Evolutionary conservation across 2,888 invertebrate genomes (phyloP), one percentile per base, ranked within the genome.

Genomic region (Leucophenga maculata): DNA sequence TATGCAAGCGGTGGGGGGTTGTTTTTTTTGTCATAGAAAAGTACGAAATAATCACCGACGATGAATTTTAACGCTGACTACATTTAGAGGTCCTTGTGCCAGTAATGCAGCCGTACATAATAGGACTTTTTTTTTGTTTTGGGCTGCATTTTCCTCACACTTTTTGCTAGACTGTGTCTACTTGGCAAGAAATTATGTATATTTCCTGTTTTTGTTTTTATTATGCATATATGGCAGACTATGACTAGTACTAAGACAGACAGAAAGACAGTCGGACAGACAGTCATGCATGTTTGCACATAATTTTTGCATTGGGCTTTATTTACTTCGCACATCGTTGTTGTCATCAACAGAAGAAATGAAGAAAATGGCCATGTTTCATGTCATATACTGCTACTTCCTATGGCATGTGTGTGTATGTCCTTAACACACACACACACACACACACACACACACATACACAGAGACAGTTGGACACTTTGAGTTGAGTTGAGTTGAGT

Each of bases 41-140:
- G 8, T 6, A 4, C 14, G 16, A 31, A 54, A 39, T 26, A 46
- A 3, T 18, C 1, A 64, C 39, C 6, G 18, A 32, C 14, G 6
- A 52, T 18, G 73, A 75, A 78, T 77, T 77, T 81, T 81, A 81
- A 77, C 78, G 82, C 75, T 78, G 83, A 82, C 82, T 81, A 81
- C 82, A 78, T 79, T 78, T 78, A 31, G 75, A 77, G 82, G 83
- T 80, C 80, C 83, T 80, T 80, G 80, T 79, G 78, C 83, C 46
- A 83, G 78, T 81, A 81, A 82, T 78, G 80, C 76, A 81, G 81
- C 80, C 83, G 83, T 77, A 80, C 74, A 80, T 78, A 78, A 77
- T 77, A 79, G 75, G 78, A 78, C 73, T 73, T 75, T 70, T 69
- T 64, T 20, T 8, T 11, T 22, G n/a, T 32, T 60, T 67, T 26